Evolutionary conservation across 2,888 invertebrate species (phyloP).

Genomic region (Agonopterix alstromeriana): DNA sequence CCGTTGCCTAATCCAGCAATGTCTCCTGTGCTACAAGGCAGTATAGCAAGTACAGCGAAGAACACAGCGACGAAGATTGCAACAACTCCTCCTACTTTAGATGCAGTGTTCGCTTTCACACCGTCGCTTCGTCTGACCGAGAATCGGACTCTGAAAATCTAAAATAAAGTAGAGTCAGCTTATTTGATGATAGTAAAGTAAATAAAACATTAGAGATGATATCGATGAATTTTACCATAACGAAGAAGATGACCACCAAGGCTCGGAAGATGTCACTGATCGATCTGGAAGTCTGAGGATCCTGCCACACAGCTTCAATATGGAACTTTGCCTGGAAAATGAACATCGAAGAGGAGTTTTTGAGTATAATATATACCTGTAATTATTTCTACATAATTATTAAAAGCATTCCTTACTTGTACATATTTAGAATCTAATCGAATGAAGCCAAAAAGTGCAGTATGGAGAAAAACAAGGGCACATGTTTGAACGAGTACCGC

Average conservation of each 20-base stretch:
- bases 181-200: background rate
- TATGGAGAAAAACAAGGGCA: constrained; percentile 39
- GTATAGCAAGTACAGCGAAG: constrained; percentile 32
- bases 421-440: constrained; percentile 43
- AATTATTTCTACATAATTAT: too few relatives aligned
- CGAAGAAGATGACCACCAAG: constrained; percentile 59
- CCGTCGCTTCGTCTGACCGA: constrained; percentile 54
- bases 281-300: constrained; percentile 45
- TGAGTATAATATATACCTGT: too few relatives aligned
- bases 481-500: constrained; percentile 39
- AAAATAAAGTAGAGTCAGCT: background rate
- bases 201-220: background rate
- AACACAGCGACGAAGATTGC: constrained; percentile 38
- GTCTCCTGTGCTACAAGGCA: constrained; percentile 33
- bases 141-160: constrained; percentile 63
- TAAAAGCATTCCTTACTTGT: constrained; percentile 28
- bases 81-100: constrained; percentile 51
- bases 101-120: constrained; percentile 55
- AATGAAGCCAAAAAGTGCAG: constrained; percentile 48
- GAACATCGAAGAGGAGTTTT: too few relatives aligned
- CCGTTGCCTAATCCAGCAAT: constrained; percentile 28
- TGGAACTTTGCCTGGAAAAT: constrained; percentile 44
- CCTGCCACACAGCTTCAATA: constrained; percentile 44
- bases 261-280: constrained; percentile 53
- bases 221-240: constrained; percentile 37